These are phyloP conservation scores for Isichthys henryi DNA, from an alignment of 2,113 vertebrate species.

Conservation along the genomic window DNA sequence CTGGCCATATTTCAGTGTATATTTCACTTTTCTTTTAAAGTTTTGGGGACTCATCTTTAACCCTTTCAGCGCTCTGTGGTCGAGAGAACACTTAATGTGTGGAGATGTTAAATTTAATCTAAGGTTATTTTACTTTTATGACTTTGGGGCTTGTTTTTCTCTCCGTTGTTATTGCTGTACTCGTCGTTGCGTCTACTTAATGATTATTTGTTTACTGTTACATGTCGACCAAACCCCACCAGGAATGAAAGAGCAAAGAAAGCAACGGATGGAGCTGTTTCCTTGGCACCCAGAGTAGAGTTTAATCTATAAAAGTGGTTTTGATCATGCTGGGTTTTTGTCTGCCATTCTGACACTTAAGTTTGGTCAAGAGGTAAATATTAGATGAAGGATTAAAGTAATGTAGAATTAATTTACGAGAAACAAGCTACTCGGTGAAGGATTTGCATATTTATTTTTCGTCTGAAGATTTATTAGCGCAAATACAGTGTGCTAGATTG, in stretches of 20 bases:
- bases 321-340: slow-evolving; percentile 58
- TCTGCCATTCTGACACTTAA: slow-evolving; percentile 63
- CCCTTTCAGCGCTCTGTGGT: not conserved
- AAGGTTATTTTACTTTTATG: slow-evolving; percentile 3
- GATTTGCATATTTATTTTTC: slow-evolving; percentile 65
- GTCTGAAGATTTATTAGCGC: slow-evolving; percentile 60
- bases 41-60: not conserved
- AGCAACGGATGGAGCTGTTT: not conserved
- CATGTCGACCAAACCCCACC: not conserved
- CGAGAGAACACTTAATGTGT: not conserved
- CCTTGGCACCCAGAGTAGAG: slow-evolving; percentile 41
- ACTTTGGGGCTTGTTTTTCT: not conserved
- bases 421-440: slow-evolving; percentile 63
- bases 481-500: slow-evolving; percentile 57
- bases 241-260: not conserved
- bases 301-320: slow-evolving; percentile 55
- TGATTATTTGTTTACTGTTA: not conserved
- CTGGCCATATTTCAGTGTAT: not conserved
- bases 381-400: slow-evolving; percentile 71
- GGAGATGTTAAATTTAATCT: not conserved
- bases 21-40: not conserved
- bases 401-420: slow-evolving; percentile 64
- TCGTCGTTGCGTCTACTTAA: not conserved
- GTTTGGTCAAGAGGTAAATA: slow-evolving; percentile 74
- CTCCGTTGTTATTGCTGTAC: not conserved